Percentiles rank a stretch among this genome's conserved stretches.
phyloP scores from a whole-genome alignment of 2,888 invertebrate genomes.

The Carpatolechia fugitivella region DNA sequence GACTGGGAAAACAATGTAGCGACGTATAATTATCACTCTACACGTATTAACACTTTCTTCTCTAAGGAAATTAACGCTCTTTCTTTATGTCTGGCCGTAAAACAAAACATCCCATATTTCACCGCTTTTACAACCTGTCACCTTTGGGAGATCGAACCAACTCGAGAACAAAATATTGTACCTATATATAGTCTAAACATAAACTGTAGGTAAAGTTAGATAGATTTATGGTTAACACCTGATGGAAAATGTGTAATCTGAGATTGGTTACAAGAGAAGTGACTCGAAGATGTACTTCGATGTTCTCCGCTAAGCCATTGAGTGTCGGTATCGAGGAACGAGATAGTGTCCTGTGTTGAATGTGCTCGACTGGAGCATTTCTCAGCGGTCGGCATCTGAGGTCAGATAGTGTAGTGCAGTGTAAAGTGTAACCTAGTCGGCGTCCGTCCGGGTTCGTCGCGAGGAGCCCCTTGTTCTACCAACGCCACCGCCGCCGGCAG shows the following conservation, averaged over 20 bases:
- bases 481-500: constrained; percentile 33
- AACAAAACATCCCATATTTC: constrained; percentile 40
- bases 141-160: constrained; percentile 26
- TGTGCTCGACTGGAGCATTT: constrained; percentile 40
- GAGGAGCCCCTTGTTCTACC: constrained; percentile 36
- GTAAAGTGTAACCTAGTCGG: not conserved
- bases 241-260: constrained; percentile 31
- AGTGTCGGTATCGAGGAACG: constrained; percentile 38
- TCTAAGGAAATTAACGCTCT: constrained; percentile 29
- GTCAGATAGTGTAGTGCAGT: not conserved
- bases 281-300: constrained; percentile 2
- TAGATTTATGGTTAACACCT: constrained; percentile 14
- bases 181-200: constrained; percentile 18
- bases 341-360: constrained; percentile 35
- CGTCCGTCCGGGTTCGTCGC: constrained; percentile 26
- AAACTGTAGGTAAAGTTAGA: not conserved
- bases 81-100: constrained; percentile 39
- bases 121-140: constrained; percentile 43
- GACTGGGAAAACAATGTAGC: constrained; percentile 7
- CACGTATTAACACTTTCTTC: constrained; percentile 21
- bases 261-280: constrained; percentile 35
- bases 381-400: constrained; percentile 24
- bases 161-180: constrained; percentile 16
- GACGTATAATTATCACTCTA: constrained; percentile 5
- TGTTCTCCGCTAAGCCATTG: constrained; percentile 32